A percentile compares a stretch with the other conserved stretches of the same genome.
These are phyloP conservation scores for Callipepla californica DNA, from an alignment of 2,113 vertebrate species.

Conservation along the genomic window DNA sequence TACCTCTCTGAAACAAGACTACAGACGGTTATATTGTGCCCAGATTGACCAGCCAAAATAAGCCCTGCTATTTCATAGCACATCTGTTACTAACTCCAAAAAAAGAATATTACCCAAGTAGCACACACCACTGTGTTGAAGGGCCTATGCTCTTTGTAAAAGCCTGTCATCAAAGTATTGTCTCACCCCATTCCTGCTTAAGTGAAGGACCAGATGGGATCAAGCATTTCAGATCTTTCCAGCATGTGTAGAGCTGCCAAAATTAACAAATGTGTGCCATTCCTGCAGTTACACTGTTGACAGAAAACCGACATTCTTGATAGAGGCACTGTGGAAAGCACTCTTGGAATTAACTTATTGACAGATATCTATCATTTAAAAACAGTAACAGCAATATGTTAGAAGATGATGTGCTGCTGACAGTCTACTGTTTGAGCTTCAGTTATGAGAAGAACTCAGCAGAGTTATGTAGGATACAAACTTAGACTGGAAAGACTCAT, in stretches of 20 bases:
- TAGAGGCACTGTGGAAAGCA: neutral
- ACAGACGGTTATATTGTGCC: neutral
- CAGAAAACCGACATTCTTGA: conserved; percentile 17
- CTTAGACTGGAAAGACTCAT: neutral
- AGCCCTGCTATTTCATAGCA: neutral
- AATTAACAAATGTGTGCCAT: neutral
- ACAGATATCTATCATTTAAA: neutral
- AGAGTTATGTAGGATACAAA: neutral
- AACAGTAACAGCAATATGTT: neutral
- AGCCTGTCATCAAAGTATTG: neutral
- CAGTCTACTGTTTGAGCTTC: neutral
- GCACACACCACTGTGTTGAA: neutral
- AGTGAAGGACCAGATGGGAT: neutral
- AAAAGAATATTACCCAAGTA: neutral
- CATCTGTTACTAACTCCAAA: neutral
- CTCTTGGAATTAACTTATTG: conserved; percentile 2
- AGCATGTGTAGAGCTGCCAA: neutral
- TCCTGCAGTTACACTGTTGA: neutral
- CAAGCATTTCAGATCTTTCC: neutral
- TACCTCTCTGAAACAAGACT: neutral
- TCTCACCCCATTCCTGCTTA: neutral
- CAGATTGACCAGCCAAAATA: conserved; percentile 6
- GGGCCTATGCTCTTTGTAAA: neutral
- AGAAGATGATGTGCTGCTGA: neutral
- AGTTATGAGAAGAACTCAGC: neutral